Conservation (phyloP, 2,888 invertebrate genomes). For the Thecophora atra region DNA sequence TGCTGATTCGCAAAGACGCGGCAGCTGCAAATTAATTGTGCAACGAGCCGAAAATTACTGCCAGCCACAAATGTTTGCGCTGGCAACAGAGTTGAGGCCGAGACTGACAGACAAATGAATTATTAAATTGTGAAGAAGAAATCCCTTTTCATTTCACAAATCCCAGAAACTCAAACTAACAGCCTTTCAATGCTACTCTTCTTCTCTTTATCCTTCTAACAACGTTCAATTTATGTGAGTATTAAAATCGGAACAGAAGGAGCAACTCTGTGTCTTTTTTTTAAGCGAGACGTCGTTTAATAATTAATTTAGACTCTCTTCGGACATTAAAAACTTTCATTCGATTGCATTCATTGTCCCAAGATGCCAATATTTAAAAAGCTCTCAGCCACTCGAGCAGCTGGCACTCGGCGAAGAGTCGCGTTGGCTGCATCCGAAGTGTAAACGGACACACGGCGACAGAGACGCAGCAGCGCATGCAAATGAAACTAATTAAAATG, state of each 20-base stretch:
- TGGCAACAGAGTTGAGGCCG: conserved; percentile 23
- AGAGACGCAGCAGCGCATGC: neutral
- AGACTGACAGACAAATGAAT: conserved; percentile 34
- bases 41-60: conserved; percentile 32
- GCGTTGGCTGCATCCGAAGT: too few species aligned
- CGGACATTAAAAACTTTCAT: neutral
- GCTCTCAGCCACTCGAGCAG: neutral
- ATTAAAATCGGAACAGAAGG: too few species aligned
- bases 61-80: conserved; percentile 31
- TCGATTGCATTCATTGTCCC: conserved; percentile 2
- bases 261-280: too few species aligned
- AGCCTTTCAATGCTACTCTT: too few species aligned
- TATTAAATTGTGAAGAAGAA: too few species aligned
- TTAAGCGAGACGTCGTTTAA: neutral
- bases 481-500: neutral
- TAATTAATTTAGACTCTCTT: conserved; percentile 14
- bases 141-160: too few species aligned
- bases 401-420: too few species aligned
- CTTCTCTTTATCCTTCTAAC: too few species aligned
- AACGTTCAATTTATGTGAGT: too few species aligned
- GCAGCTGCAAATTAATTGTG: conserved; percentile 19
- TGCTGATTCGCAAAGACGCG: too few species aligned
- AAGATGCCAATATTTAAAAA: conserved; percentile 19
- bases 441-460: neutral
- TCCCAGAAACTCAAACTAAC: too few species aligned